Base-by-base conservation (phyloP, 1,140 invertebrate species). In the Hirudo medicinalis region DNA sequence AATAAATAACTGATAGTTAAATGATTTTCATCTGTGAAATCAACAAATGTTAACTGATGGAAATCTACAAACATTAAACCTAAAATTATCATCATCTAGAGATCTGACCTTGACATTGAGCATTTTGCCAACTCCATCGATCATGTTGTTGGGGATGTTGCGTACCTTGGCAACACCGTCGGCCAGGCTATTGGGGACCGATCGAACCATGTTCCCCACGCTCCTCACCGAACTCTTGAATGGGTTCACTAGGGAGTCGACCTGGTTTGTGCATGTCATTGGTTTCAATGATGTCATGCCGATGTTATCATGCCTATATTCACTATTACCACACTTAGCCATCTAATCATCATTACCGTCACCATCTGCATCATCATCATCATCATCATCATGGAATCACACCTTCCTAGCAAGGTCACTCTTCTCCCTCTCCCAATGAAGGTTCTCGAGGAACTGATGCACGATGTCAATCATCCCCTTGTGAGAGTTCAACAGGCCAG, bases 141-240 rank as follows among this genome's bases (percentile, higher is more conserved):
- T 88, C 54, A 92, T 87, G 71, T 89, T 89, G 81, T 92, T 90
- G 0, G 92, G 87, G 2, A 88, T 90, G 75, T 76, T 73, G 22
- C 69, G 55, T 36, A 76, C 66, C 49, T 73, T 72, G 69, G 40
- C 73, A 74, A 71, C 74, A 54, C 74, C 78, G 71, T 87, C 89
- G 2, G 89, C 82, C 76, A 91, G 86, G 78, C 90, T 90, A 77
- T 91, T 90, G 0, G 91, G 90, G 84, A 91, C 88, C 71, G 88
- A 89, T 79, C 90, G 89, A 2, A 89, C 87, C 9, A 85, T 86
- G 74, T 86, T 84, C 2, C 87, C 86, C 22, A 92, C 86, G 22
- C 85, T 88, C 79, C 88, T 87, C 85, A 91, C 89, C 0, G 89
- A 90, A 40, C 87, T 88, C 76, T 88, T 88, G 66, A 94, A 81